phyloP scores from a whole-genome alignment of 1,140 invertebrate genomes.

The Batillaria attramentaria region DNA sequence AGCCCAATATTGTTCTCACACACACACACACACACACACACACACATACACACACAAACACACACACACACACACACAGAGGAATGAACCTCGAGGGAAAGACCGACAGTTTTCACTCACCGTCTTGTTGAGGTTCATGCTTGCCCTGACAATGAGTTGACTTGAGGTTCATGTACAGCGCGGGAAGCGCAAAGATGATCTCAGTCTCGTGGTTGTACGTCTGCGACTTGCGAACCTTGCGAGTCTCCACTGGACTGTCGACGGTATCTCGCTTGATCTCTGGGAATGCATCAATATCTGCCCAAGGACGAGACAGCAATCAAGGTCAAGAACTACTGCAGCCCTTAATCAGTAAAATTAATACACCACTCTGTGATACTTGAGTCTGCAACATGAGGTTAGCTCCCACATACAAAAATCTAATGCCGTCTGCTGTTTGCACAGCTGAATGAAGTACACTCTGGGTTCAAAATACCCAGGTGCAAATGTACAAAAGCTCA shows the following conservation, averaged over 20 bases:
- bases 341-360: too few species aligned
- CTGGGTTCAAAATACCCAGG: too few species aligned
- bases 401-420: too few species aligned
- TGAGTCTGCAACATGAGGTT: too few species aligned
- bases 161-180: constrained; percentile 92
- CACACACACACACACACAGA: too few species aligned
- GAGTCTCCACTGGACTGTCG: constrained; percentile 61
- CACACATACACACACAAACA: too few species aligned
- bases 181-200: constrained; percentile 95
- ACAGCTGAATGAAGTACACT: too few species aligned
- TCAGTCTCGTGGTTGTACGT: constrained; percentile 90
- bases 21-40: neutral
- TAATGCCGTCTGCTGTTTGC: too few species aligned
- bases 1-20: too few species aligned
- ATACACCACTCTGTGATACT: too few species aligned
- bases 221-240: constrained; percentile 70
- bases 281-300: constrained; percentile 86
- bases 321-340: too few species aligned
- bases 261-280: constrained; percentile 81
- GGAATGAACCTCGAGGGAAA: neutral
- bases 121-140: constrained; percentile 59
- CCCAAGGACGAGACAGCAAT: constrained; percentile 40
- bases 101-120: constrained; percentile 46
- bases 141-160: constrained; percentile 84
- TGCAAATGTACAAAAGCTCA: too few species aligned